Conservation (phyloP, 2,113 vertebrate genomes). For the Sclerurus mexicanus region DNA sequence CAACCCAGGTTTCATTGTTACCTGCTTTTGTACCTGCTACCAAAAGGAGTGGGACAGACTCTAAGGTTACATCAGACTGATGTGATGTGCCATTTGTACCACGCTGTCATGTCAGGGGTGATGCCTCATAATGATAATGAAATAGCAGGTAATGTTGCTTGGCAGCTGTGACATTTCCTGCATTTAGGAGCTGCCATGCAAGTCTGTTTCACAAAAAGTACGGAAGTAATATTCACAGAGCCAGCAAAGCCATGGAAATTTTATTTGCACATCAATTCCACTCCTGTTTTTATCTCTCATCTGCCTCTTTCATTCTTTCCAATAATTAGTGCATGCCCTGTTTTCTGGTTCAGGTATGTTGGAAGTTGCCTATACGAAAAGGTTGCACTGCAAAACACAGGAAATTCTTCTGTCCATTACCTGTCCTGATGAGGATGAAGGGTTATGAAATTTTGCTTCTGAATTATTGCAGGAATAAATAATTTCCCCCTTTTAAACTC, state of each 20-base stretch:
- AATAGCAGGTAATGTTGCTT: neutral
- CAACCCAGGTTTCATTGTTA: neutral
- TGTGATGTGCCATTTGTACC: neutral
- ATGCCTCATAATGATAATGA: neutral
- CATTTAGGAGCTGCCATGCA: neutral
- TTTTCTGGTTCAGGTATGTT: neutral
- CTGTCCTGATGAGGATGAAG: neutral
- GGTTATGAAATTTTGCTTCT: neutral
- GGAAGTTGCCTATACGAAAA: neutral
- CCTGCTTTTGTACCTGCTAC: neutral
- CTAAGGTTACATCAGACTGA: neutral
- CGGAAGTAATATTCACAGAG: neutral
- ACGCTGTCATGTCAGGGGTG: neutral
- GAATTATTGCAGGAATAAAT: neutral
- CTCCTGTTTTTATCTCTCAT: neutral
- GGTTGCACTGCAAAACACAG: neutral
- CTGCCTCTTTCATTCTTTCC: neutral
- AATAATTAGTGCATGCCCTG: neutral
- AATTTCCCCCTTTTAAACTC: neutral
- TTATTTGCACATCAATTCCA: neutral
- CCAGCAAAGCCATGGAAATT: neutral
- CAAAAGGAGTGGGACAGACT: neutral
- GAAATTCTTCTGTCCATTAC: neutral
- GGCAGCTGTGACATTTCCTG: neutral
- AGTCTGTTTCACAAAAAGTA: neutral